Percentiles rank a stretch among this genome's conserved stretches.
phyloP scores from a whole-genome alignment of 2,113 vertebrate species.

The Eira barbara region DNA sequence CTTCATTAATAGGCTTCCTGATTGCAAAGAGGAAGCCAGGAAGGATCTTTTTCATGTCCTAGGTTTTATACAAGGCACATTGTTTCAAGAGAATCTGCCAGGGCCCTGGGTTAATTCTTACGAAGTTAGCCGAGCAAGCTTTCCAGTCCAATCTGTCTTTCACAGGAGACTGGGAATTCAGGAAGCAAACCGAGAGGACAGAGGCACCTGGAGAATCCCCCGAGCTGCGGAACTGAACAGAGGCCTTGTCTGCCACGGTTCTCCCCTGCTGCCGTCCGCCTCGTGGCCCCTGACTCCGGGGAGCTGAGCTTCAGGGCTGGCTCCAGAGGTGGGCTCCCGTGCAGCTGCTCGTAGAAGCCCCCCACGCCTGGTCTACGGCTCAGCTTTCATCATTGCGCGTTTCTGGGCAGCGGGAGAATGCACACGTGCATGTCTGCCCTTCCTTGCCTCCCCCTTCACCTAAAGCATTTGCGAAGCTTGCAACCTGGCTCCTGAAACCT shows the following conservation, averaged over 20 bases:
- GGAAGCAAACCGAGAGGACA: neutral
- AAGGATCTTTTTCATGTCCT: neutral
- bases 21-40: neutral
- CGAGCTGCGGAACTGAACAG: neutral
- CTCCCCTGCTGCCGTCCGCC: rapidly evolving
- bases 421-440: rapidly evolving
- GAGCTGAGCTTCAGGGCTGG: neutral
- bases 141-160: neutral
- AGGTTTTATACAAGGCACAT: neutral
- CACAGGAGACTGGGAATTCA: neutral
- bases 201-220: neutral
- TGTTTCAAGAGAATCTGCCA: neutral
- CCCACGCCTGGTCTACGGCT: neutral
- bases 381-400: rapidly evolving
- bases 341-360: rapidly evolving
- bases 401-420: neutral
- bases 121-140: neutral
- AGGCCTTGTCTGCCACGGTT: rapidly evolving
- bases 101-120: neutral
- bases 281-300: rapidly evolving
- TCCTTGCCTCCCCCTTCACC: rapidly evolving
- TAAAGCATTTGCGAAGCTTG: rapidly evolving
- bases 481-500: rapidly evolving
- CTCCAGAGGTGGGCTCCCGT: rapidly evolving
- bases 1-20: neutral